phyloP scores from a whole-genome alignment of 2,113 vertebrate genomes.

The Callipepla californica region DNA sequence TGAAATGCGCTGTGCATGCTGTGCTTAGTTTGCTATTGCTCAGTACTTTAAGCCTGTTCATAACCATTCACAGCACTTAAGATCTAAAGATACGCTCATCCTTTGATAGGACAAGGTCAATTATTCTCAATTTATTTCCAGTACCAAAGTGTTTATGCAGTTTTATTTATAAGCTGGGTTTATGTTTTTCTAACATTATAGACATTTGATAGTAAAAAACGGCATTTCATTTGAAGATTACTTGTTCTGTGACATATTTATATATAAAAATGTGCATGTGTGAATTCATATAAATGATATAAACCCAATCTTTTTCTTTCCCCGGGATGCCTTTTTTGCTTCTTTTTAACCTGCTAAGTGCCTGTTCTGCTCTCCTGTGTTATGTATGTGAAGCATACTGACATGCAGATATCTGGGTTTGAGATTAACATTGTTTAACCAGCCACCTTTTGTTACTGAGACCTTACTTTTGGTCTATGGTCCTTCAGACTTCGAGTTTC shows the following conservation, averaged over 20 bases:
- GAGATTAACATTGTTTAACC: neutral
- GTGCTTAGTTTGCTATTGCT: constrained; percentile 40
- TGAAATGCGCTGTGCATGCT: constrained; percentile 42
- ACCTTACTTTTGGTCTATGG: neutral
- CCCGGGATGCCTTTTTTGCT: neutral
- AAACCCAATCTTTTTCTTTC: neutral
- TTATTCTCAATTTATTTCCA: constrained; percentile 75
- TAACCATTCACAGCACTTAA: constrained; percentile 56
- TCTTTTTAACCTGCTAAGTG: constrained; percentile 12
- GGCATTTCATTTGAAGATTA: constrained; percentile 54
- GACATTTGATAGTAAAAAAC: constrained; percentile 56
- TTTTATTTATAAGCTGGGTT: constrained; percentile 73
- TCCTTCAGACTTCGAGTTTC: neutral
- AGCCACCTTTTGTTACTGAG: neutral
- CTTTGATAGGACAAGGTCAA: constrained; percentile 76
- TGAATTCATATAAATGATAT: constrained; percentile 14
- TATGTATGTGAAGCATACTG: neutral
- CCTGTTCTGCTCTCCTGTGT: neutral
- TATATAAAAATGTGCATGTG: neutral
- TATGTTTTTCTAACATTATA: constrained; percentile 59
- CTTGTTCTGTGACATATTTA: constrained; percentile 58
- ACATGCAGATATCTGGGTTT: neutral
- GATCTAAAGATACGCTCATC: constrained; percentile 74
- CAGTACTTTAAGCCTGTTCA: constrained; percentile 52
- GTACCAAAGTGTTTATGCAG: constrained; percentile 56